A percentile compares a stretch with the other conserved stretches of the same genome.
Evolutionary conservation across 1,140 invertebrate genomes (phyloP).

Genomic region (Brachionus rotundiformis): DNA sequence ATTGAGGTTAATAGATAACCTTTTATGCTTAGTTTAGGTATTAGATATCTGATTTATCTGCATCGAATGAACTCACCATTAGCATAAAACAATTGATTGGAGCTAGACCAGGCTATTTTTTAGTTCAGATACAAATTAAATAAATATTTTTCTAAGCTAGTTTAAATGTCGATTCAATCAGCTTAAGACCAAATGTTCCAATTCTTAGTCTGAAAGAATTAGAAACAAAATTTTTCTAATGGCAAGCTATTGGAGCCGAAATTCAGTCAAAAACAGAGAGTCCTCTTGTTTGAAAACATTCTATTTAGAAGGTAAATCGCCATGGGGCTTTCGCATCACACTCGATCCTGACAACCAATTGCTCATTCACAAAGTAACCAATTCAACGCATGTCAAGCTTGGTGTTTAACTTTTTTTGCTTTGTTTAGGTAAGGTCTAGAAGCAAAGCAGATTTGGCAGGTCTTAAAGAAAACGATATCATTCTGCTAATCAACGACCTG

Average conservation of each 20-base stretch:
- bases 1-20: background rate
- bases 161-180: conserved; percentile 19
- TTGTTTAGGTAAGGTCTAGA: conserved; percentile 22
- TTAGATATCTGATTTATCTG: background rate
- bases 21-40: background rate
- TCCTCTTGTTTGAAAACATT: conserved; percentile 14
- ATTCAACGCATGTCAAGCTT: background rate
- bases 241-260: background rate
- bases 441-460: conserved; percentile 39
- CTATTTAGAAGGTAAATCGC: conserved; percentile 32
- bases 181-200: conserved; percentile 6
- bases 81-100: background rate
- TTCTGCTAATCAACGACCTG: conserved; percentile 12
- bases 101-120: background rate
- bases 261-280: background rate
- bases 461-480: conserved; percentile 45
- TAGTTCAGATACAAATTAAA: conserved; percentile 8
- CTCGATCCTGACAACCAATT: background rate
- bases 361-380: conserved; percentile 16
- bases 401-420: background rate
- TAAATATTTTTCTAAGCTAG: background rate
- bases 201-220: background rate
- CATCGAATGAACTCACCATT: background rate
- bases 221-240: background rate
- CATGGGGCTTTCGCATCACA: conserved; percentile 34